phyloP scores from a whole-genome alignment of 2,888 invertebrate species.

The Cyaniris semiargus region DNA sequence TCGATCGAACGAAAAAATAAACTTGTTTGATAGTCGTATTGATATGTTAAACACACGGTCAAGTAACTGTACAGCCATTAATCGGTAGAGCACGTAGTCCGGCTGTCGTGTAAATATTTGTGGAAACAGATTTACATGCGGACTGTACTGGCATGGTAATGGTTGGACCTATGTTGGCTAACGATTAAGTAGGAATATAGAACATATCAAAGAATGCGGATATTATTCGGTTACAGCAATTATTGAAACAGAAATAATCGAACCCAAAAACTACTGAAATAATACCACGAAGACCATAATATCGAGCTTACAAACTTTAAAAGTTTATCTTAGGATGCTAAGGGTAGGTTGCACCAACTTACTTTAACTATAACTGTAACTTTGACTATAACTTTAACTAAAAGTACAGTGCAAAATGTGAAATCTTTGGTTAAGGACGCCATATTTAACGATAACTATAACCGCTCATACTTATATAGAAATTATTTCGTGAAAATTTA shows the following conservation, averaged over 20 bases:
- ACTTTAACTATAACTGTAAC: too few relatives aligned
- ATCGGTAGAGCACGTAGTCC: conserved; percentile 64
- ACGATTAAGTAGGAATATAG: conserved; percentile 35
- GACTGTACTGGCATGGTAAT: conserved; percentile 72
- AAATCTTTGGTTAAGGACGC: too few relatives aligned
- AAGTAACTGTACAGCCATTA: conserved; percentile 69
- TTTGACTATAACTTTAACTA: too few relatives aligned
- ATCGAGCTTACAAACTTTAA: too few relatives aligned
- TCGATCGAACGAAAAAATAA: not conserved
- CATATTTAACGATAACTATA: too few relatives aligned
- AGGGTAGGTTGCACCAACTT: too few relatives aligned
- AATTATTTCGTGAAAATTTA: too few relatives aligned
- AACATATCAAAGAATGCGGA: not conserved
- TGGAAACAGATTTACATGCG: conserved; percentile 75
- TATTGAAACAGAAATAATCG: not conserved
- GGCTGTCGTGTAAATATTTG: conserved; percentile 79
- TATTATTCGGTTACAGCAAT: not conserved
- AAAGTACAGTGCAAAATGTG: too few relatives aligned
- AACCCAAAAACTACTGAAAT: too few relatives aligned
- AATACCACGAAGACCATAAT: too few relatives aligned
- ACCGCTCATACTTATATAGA: too few relatives aligned
- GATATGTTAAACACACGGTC: conserved; percentile 50
- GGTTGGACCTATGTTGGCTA: conserved; percentile 45
- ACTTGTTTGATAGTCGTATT: conserved; percentile 36
- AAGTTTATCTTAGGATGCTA: too few relatives aligned